Base-by-base conservation (phyloP, 1,140 invertebrate genomes). In the Bombus confusus region DNA sequence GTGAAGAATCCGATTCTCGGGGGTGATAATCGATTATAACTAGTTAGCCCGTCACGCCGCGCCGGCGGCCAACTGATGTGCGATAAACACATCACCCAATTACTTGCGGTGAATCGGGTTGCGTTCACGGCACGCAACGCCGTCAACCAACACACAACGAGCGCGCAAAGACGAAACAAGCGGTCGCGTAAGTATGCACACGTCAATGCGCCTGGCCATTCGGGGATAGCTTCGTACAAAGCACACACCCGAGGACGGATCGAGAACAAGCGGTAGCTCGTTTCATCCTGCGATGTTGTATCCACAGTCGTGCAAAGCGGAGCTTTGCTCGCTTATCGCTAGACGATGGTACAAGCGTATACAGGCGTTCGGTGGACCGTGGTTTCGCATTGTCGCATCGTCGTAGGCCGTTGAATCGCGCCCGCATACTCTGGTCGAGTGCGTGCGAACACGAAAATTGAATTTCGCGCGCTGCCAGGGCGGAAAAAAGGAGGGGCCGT, bases 51-150 rank as follows among this genome's bases (percentile, higher is more conserved):
- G 86, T 92, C 86, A 88, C 87, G 89, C 87, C 86, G 89, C 81
- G 86, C 79, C 84, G 89, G 77, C 84, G 93, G 87, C 88, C 90
- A 92, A 92, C 91, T 87, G 91, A 93, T 92, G 92, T 89, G 90
- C 91, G 93, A 94, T 94, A 93, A 94, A 94, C 91, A 90, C 94
- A 94, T 94, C 92, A 92, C 91, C 93, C 94, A 94, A 94, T 94
- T 94, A 94, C 92, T 93, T 88, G 92, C 92, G 92, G 91, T 94
- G 92, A 91, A 92, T 92, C 88, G 89, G 59, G 69, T 87, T 83
- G 83, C 80, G 73, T 86, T 88, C 86, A 90, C 89, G 76, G 84
- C 91, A 93, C 87, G 91, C 92, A 90, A 91, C 59, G 57, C 81
- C 75, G 69, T 77, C 59, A 12, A 31, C 41, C 25, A 39, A 88